Evolutionary conservation across 2,113 vertebrate species (phyloP), one percentile per base, ranked within the genome.

Genomic region (Corythornis vintsioides): DNA sequence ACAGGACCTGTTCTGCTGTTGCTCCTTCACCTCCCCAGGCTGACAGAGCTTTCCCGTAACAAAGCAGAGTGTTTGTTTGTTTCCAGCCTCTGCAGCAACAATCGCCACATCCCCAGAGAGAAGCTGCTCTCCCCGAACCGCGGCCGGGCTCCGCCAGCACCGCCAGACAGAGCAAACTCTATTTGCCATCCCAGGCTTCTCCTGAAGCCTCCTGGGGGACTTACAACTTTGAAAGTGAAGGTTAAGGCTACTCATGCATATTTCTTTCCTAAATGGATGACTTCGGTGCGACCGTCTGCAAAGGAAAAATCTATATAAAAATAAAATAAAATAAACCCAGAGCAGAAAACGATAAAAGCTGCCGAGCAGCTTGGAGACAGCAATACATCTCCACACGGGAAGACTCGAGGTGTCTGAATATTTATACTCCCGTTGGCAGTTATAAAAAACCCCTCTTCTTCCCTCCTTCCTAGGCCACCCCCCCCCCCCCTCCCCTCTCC

Each of bases 331-430:
- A 26, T 25, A 38, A 4, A 53, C 28, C 17, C 15, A 29, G 3
- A 15, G 24, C 50, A 63, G 42, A 69, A 74, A 72, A 45, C 48
- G 22, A 50, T 24, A 50, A 50, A 17, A 55, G 4, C 19, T 87
- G 69, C 66, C 3, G 61, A 88, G 84, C 78, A 63, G 73, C 38
- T 64, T 42, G 71, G 89, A 95, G 77, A 38, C 83, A 76, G 87
- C 90, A 88, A 66, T 48, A 38, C 88, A 77, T 57, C 81, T 92
- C 40, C 6, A 6, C 48, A n/a, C 53, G 80, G 90, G 95, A 90
- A 91, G 92, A 79, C 77, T 95, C 53, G 59, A 95, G 87, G 94
- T 94, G 92, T 87, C 92, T 94, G 94, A 86, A 89, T 91, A 94
- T 96, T 97, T 91, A 93, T 78, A 86, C 84, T 94, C 86, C 81